These are phyloP conservation scores for Drosophila prolongata DNA, from an alignment of 2,888 invertebrate species.

Conservation along the genomic window DNA sequence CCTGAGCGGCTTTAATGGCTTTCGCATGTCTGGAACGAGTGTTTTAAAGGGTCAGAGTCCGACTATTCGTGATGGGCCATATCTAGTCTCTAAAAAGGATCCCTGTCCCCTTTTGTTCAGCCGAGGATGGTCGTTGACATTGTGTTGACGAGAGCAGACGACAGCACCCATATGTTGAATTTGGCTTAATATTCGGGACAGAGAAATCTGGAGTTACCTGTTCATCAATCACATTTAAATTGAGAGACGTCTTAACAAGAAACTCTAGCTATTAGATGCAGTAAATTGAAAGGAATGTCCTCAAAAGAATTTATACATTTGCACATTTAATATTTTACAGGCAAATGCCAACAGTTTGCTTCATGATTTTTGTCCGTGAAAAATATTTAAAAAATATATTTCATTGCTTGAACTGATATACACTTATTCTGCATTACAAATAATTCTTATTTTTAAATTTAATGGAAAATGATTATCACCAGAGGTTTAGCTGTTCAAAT, in stretches of 20 bases:
- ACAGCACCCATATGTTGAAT: constrained; percentile 54
- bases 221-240: constrained; percentile 67
- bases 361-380: too few relatives aligned
- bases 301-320: too few relatives aligned
- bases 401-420: too few relatives aligned
- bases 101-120: background rate
- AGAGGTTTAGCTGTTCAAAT: too few relatives aligned
- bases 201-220: constrained; percentile 1
- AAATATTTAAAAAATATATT: too few relatives aligned
- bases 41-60: constrained; percentile 37
- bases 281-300: background rate
- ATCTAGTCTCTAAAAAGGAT: background rate
- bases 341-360: too few relatives aligned
- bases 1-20: constrained; percentile 67
- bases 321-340: too few relatives aligned
- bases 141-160: constrained; percentile 53
- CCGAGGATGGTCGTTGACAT: constrained; percentile 41
- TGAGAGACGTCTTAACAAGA: constrained; percentile 24
- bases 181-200: background rate
- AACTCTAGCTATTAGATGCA: background rate
- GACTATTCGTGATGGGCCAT: background rate
- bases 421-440: too few relatives aligned
- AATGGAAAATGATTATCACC: too few relatives aligned
- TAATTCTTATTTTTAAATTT: too few relatives aligned
- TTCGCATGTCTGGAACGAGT: constrained; percentile 25